Evolutionary conservation across 2,888 invertebrate genomes (phyloP).

Genomic region (Crossocerus cetratus): DNA sequence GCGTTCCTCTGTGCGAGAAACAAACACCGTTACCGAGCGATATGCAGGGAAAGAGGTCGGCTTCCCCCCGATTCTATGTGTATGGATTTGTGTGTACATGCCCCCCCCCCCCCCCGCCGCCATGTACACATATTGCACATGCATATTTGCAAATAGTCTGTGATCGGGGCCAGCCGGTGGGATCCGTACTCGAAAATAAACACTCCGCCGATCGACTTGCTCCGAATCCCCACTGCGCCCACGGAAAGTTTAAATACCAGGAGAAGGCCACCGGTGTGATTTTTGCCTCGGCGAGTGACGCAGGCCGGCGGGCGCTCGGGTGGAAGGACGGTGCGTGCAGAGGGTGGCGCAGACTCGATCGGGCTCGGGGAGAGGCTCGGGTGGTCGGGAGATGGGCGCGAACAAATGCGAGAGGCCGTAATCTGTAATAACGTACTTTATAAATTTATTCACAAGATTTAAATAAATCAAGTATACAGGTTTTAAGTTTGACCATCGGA

Average conservation of each 20-base stretch:
- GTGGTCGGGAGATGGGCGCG: conserved; percentile 7
- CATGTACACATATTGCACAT: conserved; percentile 34
- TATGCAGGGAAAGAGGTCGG: no score
- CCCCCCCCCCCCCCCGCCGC: no score
- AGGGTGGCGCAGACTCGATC: no score
- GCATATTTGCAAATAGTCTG: conserved; percentile 56
- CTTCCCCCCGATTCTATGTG: no score
- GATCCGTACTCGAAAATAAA: conserved; percentile 37
- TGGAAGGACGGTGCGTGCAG: no score
- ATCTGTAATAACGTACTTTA: conserved; percentile 74
- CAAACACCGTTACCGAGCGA: conserved; percentile 47
- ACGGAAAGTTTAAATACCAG: neutral
- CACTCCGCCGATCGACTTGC: conserved; percentile 14
- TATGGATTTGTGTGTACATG: no score
- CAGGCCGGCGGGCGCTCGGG: no score
- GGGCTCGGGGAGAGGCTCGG: no score
- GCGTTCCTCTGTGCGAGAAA: conserved; percentile 38
- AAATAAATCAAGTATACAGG: conserved; percentile 75
- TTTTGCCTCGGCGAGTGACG: no score
- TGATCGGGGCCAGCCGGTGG: conserved; percentile 37
- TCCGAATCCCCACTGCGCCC: conserved; percentile 13
- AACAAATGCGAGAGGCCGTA: conserved; percentile 26
- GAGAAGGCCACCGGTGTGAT: neutral
- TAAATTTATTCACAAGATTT: conserved; percentile 77
- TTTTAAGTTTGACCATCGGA: conserved; percentile 61